Evolutionary conservation across 2,888 invertebrate genomes (phyloP).

Genomic region (Encarsia formosa): DNA sequence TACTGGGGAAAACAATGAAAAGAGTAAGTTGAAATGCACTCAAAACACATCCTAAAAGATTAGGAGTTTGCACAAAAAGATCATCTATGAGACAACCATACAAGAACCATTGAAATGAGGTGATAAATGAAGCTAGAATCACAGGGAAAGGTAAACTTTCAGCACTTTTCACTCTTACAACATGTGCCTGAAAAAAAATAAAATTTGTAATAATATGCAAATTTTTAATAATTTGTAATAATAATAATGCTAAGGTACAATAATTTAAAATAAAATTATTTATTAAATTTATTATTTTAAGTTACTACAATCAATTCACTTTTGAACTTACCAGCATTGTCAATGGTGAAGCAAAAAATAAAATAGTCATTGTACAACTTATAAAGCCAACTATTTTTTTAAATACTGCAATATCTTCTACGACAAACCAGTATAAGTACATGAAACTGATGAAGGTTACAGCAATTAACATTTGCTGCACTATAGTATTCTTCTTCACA

Average conservation of each 20-base stretch:
- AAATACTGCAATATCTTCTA: slow-evolving; percentile 56
- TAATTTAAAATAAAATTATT: neutral
- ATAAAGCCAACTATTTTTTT: slow-evolving; percentile 63
- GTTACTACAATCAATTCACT: neutral
- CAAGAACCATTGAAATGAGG: slow-evolving; percentile 77
- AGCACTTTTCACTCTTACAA: slow-evolving; percentile 73
- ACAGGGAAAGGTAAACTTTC: slow-evolving; percentile 85
- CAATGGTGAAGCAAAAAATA: slow-evolving; percentile 80
- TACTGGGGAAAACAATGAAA: slow-evolving; percentile 69
- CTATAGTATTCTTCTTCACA: slow-evolving; percentile 63
- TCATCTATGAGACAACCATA: slow-evolving; percentile 80
- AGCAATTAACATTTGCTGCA: slow-evolving; percentile 61
- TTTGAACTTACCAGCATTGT: slow-evolving; percentile 61
- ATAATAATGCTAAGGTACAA: neutral
- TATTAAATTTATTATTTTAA: neutral
- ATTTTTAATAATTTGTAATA: neutral
- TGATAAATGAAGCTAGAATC: slow-evolving; percentile 77
- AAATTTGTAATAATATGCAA: slow-evolving; percentile 2
- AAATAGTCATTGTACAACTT: slow-evolving; percentile 70
- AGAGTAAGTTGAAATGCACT: slow-evolving; percentile 72
- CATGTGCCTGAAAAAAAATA: slow-evolving; percentile 57
- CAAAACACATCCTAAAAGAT: slow-evolving; percentile 71
- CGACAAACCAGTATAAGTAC: slow-evolving; percentile 57
- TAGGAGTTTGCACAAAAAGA: slow-evolving; percentile 74
- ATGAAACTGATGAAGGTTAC: slow-evolving; percentile 55